Percentiles rank a stretch among this genome's conserved stretches.
These are phyloP conservation scores for Isurus oxyrinchus DNA, from an alignment of 2,113 vertebrate species.

Conservation along the genomic window DNA sequence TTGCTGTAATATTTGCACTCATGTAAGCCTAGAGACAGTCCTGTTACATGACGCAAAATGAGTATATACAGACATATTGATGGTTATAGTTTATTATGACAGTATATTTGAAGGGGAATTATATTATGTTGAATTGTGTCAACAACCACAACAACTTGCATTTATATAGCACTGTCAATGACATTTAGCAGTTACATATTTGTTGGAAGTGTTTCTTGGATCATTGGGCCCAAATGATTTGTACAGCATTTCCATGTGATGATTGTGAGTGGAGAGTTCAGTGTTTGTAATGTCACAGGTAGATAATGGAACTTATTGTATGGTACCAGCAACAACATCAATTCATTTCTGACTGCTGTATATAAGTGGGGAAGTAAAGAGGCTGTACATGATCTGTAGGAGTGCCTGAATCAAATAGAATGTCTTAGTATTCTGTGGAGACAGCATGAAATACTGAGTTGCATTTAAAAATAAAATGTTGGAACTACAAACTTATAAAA, in stretches of 20 bases:
- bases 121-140: background rate
- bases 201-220: background rate
- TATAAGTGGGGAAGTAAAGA: background rate
- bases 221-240: background rate
- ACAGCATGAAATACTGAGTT: too few species aligned
- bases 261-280: background rate
- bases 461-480: background rate
- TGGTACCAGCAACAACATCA: too few species aligned
- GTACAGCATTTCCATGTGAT: background rate
- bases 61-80: background rate
- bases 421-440: too few species aligned
- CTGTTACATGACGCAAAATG: background rate
- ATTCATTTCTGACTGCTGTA: too few species aligned
- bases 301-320: background rate
- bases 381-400: background rate
- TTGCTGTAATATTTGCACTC: background rate
- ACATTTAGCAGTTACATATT: background rate
- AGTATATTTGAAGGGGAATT: background rate
- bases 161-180: background rate
- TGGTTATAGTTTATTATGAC: background rate
- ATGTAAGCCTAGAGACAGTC: background rate
- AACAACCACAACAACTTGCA: background rate
- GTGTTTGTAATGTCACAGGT: background rate
- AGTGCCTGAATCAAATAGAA: background rate
- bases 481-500: background rate